Evolutionary conservation across 1,140 invertebrate genomes (phyloP).

Genomic region (Euwallacea fornicatus): DNA sequence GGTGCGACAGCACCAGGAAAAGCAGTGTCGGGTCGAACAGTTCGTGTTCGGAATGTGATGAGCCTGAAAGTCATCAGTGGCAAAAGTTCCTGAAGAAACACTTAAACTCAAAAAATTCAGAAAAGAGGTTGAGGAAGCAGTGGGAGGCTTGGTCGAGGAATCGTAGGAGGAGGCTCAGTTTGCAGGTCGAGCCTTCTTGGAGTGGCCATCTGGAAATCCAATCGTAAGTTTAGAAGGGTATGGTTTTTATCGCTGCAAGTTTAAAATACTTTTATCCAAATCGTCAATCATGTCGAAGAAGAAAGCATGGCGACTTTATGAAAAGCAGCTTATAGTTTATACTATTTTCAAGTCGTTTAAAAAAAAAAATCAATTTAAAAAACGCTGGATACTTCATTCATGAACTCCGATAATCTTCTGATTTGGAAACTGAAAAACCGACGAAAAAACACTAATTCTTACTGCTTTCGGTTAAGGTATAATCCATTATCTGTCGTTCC

Average conservation of each 20-base stretch:
- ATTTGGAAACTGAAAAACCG: too few species aligned
- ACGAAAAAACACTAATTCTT: too few species aligned
- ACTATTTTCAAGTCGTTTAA: too few species aligned
- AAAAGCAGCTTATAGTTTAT: too few species aligned
- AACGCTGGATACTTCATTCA: too few species aligned
- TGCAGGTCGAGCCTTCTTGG: constrained; percentile 23
- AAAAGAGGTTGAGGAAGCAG: constrained; percentile 60
- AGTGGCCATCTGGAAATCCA: constrained; percentile 36
- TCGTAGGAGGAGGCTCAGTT: constrained; percentile 54
- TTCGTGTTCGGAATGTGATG: constrained; percentile 60
- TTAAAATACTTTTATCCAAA: too few species aligned
- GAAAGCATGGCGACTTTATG: too few species aligned
- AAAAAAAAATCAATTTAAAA: too few species aligned
- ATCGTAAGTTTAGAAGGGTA: constrained; percentile 42
- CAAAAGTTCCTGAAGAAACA: constrained; percentile 60
- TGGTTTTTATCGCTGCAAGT: too few species aligned
- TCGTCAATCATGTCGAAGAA: too few species aligned
- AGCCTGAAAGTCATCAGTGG: constrained; percentile 57
- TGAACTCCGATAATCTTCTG: too few species aligned
- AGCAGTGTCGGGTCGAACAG: constrained; percentile 60
- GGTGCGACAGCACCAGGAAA: constrained; percentile 52
- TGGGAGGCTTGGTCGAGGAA: constrained; percentile 62
- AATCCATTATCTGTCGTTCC: constrained; percentile 3
- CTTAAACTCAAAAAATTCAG: constrained; percentile 57
- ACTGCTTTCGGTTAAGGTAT: not conserved